These are phyloP conservation scores for Oceanodroma leucorhoa DNA, from an alignment of 2,797 vertebrate genomes.

Conservation along the genomic window DNA sequence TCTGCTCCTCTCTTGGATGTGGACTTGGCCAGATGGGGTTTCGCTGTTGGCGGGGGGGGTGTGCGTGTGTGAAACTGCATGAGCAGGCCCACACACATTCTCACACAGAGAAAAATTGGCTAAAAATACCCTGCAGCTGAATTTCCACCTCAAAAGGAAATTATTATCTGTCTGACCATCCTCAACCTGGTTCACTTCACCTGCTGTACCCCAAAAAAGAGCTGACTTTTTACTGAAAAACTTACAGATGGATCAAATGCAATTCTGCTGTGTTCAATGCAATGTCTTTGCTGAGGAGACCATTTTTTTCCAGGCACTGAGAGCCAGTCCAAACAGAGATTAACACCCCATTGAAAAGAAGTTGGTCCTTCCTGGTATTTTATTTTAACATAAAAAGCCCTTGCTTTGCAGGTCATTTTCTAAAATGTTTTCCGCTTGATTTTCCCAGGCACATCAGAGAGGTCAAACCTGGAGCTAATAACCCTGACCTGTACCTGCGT, in stretches of 20 bases:
- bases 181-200: background rate
- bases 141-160: background rate
- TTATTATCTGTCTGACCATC: background rate
- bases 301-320: background rate
- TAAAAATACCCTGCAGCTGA: background rate
- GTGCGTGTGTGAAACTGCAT: background rate
- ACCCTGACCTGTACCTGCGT: slow-evolving; percentile 90
- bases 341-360: slow-evolving; percentile 33
- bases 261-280: background rate
- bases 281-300: background rate
- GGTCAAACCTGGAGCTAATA: slow-evolving; percentile 87
- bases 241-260: fast-evolving
- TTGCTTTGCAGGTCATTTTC: background rate
- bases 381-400: background rate
- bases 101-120: background rate
- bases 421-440: slow-evolving; percentile 35
- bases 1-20: background rate
- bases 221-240: background rate
- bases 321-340: slow-evolving; percentile 3
- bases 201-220: background rate
- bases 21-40: background rate
- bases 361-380: slow-evolving; percentile 17
- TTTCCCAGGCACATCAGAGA: slow-evolving; percentile 79
- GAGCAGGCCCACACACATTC: background rate
- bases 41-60: background rate